Conservation (phyloP, 2,797 vertebrate species). For the Hemitrygon akajei region DNA sequence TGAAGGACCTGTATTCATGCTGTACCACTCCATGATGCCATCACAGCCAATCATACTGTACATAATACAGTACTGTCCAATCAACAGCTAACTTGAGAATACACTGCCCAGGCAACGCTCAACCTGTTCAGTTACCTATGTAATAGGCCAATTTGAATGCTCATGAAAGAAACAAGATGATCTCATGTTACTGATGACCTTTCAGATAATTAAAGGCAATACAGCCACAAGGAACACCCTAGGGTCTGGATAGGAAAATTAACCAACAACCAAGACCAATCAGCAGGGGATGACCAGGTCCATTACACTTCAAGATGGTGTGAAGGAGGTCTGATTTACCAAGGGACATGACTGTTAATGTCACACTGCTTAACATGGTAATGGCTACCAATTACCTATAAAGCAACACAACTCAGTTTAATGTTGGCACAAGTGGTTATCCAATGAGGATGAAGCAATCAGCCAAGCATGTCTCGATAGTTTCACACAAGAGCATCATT, state of each 20-base stretch:
- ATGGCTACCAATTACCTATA: not conserved
- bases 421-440: conserved; percentile 29
- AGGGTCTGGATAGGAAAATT: not conserved
- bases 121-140: not conserved
- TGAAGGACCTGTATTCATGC: no score
- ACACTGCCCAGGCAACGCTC: not conserved
- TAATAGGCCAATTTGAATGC: not conserved
- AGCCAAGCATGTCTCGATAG: not conserved
- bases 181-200: not conserved
- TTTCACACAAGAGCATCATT: conserved; percentile 20
- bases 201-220: no score
- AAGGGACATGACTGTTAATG: not conserved
- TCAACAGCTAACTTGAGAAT: not conserved
- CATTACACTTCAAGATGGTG: not conserved
- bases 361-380: not conserved
- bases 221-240: not conserved
- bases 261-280: not conserved
- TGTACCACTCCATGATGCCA: no score
- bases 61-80: not conserved
- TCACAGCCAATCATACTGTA: not conserved
- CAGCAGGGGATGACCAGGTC: not conserved
- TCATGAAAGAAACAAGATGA: not conserved
- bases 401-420: conserved; percentile 1
- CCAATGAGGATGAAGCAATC: conserved; percentile 20
- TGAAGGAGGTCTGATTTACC: not conserved